Base-by-base conservation (phyloP, 1,140 invertebrate species). In the Zelostemma sp. region DNA sequence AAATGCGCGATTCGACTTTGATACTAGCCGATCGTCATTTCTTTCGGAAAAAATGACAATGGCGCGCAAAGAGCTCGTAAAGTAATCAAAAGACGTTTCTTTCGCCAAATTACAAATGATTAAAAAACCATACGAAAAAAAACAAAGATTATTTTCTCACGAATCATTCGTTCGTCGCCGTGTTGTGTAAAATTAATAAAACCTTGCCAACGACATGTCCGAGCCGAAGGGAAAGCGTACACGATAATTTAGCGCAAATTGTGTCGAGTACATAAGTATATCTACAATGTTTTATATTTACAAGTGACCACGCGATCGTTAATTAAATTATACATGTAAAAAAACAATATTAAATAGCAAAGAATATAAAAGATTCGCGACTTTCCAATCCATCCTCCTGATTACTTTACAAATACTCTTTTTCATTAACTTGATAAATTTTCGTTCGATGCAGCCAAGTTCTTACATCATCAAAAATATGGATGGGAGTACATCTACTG, bases 381-480 rank as follows among this genome's bases (percentile, higher is more conserved):
- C n/a, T n/a, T 28, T 57, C 59, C 25, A 35, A 50, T 18, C 17
- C 14, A 45, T 69, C 47, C 31, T 56, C 70, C 65, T 56, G 68
- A 78, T 81, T 78, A 74, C 78, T 81, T 77, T 77, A 81, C 77
- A 79, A 78, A 76, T 79, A 73, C 49, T 14, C 14, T 33, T 17
- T 57, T 60, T 46, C 45, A n/a, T 53, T 25, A 46, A 14, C 9
- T 31, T 18, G 14, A 16, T 19, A 53, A 46, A 25, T 19, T 58
- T 33, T 60, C 19, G 41, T 47, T 50, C 54, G 67, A 70, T 59
- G 71, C 62, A 78, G 77, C 73, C 73, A 48, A 78, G 77, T 75
- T 76, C 71, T 79, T 76, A 71, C 77, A 79, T 78, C 76, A 75
- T 81, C 75, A 78, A 83, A 81, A 80, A 81, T 81, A 81, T 82